phyloP scores from a whole-genome alignment of 1,140 invertebrate species.

The Heliconius melpomene region DNA sequence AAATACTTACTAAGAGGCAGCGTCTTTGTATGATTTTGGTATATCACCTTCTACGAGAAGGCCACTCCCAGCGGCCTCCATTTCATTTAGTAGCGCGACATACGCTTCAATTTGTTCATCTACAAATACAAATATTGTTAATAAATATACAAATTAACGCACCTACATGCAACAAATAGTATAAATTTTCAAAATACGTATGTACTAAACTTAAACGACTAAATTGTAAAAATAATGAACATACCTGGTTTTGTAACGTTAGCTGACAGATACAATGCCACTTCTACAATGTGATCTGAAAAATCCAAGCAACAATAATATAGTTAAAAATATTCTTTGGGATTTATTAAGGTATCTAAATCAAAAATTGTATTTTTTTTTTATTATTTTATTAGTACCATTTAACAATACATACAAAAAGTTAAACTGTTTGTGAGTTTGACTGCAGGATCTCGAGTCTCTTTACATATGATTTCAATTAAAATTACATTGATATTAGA shows the following conservation, averaged over 20 bases:
- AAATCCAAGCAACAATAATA: not conserved
- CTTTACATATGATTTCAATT: no score
- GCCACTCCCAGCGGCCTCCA: constrained; percentile 59
- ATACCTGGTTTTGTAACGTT: constrained; percentile 62
- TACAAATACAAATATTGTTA: constrained; percentile 33
- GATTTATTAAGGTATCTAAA: not conserved
- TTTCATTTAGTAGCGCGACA: constrained; percentile 61
- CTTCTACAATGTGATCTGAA: constrained; percentile 61
- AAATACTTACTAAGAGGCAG: constrained; percentile 56
- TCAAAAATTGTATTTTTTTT: not conserved
- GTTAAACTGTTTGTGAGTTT: no score
- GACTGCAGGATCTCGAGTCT: no score
- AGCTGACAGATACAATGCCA: constrained; percentile 57
- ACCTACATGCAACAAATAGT: no score
- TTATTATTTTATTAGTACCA: no score
- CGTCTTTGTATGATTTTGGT: constrained; percentile 62
- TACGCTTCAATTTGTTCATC: constrained; percentile 68
- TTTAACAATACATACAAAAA: no score
- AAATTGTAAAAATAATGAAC: not conserved
- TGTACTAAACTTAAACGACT: not conserved
- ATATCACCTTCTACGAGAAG: constrained; percentile 62
- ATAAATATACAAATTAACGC: not conserved
- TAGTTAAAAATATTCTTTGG: constrained; percentile 3
- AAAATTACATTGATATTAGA: no score
- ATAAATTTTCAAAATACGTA: no score